Evolutionary conservation across 1,140 invertebrate species (phyloP).

Genomic region (Leguminivora glycinivorella): DNA sequence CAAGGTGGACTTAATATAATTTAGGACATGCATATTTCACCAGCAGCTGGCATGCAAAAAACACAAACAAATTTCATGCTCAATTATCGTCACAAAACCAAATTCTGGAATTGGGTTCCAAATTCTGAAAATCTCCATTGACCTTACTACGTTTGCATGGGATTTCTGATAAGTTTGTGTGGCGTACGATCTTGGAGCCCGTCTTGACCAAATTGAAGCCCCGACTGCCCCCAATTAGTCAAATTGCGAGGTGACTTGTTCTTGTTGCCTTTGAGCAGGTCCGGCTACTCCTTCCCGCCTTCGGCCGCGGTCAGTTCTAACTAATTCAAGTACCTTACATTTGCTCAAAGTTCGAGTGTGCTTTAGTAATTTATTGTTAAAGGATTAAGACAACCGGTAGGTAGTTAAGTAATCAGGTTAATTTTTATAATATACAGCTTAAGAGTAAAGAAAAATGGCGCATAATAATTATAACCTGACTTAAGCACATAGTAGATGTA

Average conservation of each 20-base stretch:
- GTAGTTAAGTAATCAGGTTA: background rate
- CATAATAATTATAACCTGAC: too few relatives aligned
- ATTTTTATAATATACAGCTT: background rate
- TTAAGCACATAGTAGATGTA: too few relatives aligned
- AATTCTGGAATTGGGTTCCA: too few relatives aligned
- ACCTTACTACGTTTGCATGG: background rate
- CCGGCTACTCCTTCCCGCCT: too few relatives aligned
- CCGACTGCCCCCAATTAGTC: conserved; percentile 1
- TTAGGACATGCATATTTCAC: too few relatives aligned
- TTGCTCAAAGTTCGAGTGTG: background rate
- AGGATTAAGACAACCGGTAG: background rate
- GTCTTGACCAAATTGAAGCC: conserved; percentile 3
- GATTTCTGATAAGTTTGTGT: background rate
- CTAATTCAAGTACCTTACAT: background rate
- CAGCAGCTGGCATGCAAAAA: too few relatives aligned
- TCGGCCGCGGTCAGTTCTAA: background rate
- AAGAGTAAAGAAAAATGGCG: too few relatives aligned
- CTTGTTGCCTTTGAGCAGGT: conserved; percentile 5
- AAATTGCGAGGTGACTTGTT: conserved; percentile 28
- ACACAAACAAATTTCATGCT: too few relatives aligned
- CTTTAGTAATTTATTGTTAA: background rate
- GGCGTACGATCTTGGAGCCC: background rate
- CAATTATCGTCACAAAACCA: too few relatives aligned
- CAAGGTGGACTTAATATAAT: too few relatives aligned
- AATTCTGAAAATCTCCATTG: too few relatives aligned